Percentiles rank a stretch among this genome's conserved stretches.
phyloP scores from a whole-genome alignment of 2,888 invertebrate species.

The Bruchidius siliquastri region DNA sequence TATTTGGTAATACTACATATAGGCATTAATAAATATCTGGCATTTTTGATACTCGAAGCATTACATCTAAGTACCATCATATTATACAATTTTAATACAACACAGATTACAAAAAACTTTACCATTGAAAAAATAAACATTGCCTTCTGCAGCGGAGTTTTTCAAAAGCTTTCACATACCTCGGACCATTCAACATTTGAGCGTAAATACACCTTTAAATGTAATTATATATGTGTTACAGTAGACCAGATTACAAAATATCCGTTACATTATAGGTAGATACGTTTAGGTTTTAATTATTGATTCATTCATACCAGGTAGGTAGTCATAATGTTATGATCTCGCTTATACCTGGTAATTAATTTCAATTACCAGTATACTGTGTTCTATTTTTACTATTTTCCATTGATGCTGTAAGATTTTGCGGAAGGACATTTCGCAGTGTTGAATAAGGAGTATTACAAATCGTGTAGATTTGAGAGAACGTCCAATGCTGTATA shows the following conservation, averaged over 20 bases:
- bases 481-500: no score
- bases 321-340: not conserved
- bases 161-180: not conserved
- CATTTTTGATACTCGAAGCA: not conserved
- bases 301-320: not conserved
- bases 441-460: no score
- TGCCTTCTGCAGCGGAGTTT: no score
- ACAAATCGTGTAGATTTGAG: no score
- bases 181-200: not conserved
- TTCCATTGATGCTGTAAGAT: not conserved
- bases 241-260: not conserved
- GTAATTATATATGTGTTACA: not conserved
- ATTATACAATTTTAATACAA: no score
- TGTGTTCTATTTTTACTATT: no score
- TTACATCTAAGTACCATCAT: no score
- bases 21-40: not conserved
- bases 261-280: not conserved
- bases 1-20: not conserved
- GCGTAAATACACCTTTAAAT: not conserved
- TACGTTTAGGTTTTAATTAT: not conserved
- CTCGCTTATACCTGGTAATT: no score
- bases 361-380: no score
- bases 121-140: not conserved
- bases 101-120: not conserved
- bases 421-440: no score